Conservation (phyloP, 2,797 vertebrate genomes). For the Sebastiscus tertius region DNA sequence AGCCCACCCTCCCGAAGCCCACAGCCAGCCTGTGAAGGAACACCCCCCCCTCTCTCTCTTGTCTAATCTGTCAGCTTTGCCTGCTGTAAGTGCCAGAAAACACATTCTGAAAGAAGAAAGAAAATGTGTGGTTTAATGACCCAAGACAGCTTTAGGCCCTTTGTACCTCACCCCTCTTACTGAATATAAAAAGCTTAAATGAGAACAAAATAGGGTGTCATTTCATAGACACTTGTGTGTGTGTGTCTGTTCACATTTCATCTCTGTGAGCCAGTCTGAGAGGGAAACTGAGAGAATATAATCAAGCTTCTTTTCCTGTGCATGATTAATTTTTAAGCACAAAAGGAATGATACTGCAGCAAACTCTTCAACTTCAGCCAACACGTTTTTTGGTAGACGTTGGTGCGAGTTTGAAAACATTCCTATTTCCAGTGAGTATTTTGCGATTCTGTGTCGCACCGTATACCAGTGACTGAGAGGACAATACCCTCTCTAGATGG, state of each 20-base stretch:
- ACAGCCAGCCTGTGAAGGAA: conserved; percentile 66
- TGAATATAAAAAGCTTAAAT: conserved; percentile 77
- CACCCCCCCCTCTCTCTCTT: conserved; percentile 19
- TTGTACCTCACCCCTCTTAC: conserved; percentile 63
- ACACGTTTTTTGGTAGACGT: not conserved
- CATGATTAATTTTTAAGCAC: conserved; percentile 29
- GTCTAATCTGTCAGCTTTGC: conserved; percentile 79
- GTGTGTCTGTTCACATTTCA: conserved; percentile 47
- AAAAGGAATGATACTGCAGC: conserved; percentile 20
- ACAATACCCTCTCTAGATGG: conserved; percentile 41
- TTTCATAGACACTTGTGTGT: conserved; percentile 56
- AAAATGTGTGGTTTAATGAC: conserved; percentile 78
- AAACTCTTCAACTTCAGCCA: not conserved
- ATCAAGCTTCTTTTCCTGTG: conserved; percentile 21
- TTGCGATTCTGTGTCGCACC: conserved; percentile 13
- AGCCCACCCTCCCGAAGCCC: conserved; percentile 70
- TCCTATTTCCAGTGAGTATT: conserved; percentile 1
- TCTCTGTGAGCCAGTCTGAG: conserved; percentile 10
- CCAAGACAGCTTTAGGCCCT: conserved; percentile 74
- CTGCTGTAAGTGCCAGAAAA: conserved; percentile 71
- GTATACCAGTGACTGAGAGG: conserved; percentile 37
- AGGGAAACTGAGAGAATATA: conserved; percentile 9
- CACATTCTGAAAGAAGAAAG: conserved; percentile 69
- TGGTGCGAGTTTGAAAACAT: not conserved
- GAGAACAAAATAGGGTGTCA: conserved; percentile 76